Percentiles rank a stretch among this genome's conserved stretches.
Evolutionary conservation across 1,140 invertebrate genomes (phyloP).

Genomic region (Sesamia nonagrioides): DNA sequence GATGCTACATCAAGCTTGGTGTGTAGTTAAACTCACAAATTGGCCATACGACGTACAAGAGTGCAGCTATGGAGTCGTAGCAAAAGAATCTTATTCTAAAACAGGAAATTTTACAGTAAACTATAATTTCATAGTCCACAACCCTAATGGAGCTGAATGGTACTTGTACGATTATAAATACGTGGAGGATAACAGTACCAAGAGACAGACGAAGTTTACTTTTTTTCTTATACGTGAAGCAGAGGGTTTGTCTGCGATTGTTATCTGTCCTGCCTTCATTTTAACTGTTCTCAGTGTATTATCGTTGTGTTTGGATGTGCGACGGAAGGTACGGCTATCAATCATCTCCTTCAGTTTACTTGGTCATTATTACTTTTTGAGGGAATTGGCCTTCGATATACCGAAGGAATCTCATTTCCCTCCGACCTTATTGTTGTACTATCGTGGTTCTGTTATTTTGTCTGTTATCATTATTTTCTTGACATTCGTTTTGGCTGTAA

Average conservation of each 20-base stretch:
- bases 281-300: conserved; percentile 11
- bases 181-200: too few relatives aligned
- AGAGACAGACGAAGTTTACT: not conserved
- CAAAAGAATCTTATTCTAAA: not conserved
- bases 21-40: not conserved
- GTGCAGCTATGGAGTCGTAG: not conserved
- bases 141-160: not conserved
- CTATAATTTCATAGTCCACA: too few relatives aligned
- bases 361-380: conserved; percentile 10
- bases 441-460: conserved; percentile 2
- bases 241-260: conserved; percentile 13
- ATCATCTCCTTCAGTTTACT: not conserved
- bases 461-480: not conserved
- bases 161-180: not conserved
- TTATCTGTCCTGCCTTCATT: not conserved
- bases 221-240: not conserved
- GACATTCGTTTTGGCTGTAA: not conserved
- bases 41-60: conserved; percentile 19
- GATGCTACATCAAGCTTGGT: not conserved
- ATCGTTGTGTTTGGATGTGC: conserved; percentile 3
- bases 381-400: not conserved
- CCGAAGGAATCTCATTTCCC: not conserved
- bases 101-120: not conserved
- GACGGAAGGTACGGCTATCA: not conserved
- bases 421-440: not conserved